Evolutionary conservation across 2,888 invertebrate species (phyloP), one percentile per base, ranked within the genome.

Genomic region (Parthenolecanium corni): DNA sequence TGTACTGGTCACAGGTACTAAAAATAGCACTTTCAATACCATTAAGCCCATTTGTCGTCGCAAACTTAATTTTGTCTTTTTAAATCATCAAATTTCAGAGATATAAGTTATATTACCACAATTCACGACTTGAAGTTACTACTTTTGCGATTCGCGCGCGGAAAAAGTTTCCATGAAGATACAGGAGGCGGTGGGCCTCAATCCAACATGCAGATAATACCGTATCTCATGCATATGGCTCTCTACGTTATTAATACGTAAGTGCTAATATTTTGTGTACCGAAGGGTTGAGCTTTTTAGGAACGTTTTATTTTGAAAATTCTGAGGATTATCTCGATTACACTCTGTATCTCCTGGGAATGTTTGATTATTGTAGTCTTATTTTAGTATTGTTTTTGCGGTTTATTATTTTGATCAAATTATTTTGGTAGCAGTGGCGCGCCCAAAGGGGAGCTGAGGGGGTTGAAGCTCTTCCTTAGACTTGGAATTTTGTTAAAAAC

Each of bases 181-280:
- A 92, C 94, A 1, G 95, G 96, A 18, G 98, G 93, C 68, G 93
- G 93, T 69, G 96, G 95, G 1, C 90, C 94, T 14, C 92, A 95
- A 71, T 94, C 94, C 67, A 96, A 96, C 77, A 87, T 96, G 86
- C 93, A 96, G 76, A 84, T 97, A 70, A 83, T 95, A 66, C 96
- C 96, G 9, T 95, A 95, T 72, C 79, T 96, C 63, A 78, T 89
- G 66, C 95, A 96, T 74, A 92, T 93, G 82, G 90, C 92, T 20
- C 83, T 96, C 18, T 96, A 96, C 74, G 87, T 92, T 67, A 82
- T 93, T 69, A 89, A 94, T 73, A 92, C 93, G 80, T 85, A 69
- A 78, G 83, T 77, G 42, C 20, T 49, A 11, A 11, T 40, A 49
- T 61, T 16, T 53, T 14, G 18, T 46, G 18, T 3, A 12, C 2